Evolutionary conservation across 1,140 invertebrate genomes (phyloP).

Genomic region (Drosophila lini): DNA sequence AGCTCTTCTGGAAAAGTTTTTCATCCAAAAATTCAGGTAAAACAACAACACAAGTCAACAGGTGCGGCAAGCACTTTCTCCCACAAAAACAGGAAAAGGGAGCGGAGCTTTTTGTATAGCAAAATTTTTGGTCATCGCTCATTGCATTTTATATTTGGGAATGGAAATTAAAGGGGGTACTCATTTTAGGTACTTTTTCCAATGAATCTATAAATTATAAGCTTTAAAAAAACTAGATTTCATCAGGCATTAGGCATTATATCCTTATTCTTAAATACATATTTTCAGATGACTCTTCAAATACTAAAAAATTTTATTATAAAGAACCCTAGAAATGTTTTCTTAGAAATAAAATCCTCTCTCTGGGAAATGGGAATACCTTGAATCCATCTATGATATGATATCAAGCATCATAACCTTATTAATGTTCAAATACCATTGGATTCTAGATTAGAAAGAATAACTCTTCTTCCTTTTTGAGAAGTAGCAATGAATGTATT

Average conservation of each 20-base stretch:
- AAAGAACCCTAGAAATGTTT: not conserved
- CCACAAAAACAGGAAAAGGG: constrained; percentile 50
- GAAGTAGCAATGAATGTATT: not conserved
- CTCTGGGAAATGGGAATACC: not conserved
- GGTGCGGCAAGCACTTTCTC: constrained; percentile 54
- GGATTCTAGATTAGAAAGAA: not conserved
- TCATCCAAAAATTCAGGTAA: constrained; percentile 15
- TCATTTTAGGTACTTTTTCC: not conserved
- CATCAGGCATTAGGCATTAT: not conserved
- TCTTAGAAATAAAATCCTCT: not conserved
- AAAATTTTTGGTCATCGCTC: constrained; percentile 30
- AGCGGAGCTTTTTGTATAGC: constrained; percentile 17
- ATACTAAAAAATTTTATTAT: not conserved
- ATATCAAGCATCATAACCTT: not conserved
- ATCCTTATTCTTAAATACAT: not conserved
- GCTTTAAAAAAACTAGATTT: not conserved
- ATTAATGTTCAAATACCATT: not conserved
- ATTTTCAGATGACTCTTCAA: no score
- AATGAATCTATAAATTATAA: not conserved
- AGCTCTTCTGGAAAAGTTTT: constrained; percentile 32
- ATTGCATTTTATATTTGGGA: constrained; percentile 28
- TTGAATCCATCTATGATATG: not conserved
- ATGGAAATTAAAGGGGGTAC: not conserved
- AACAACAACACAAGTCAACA: constrained; percentile 21
- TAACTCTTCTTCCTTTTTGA: not conserved